phyloP scores from a whole-genome alignment of 2,888 invertebrate genomes.

The Actias luna region DNA sequence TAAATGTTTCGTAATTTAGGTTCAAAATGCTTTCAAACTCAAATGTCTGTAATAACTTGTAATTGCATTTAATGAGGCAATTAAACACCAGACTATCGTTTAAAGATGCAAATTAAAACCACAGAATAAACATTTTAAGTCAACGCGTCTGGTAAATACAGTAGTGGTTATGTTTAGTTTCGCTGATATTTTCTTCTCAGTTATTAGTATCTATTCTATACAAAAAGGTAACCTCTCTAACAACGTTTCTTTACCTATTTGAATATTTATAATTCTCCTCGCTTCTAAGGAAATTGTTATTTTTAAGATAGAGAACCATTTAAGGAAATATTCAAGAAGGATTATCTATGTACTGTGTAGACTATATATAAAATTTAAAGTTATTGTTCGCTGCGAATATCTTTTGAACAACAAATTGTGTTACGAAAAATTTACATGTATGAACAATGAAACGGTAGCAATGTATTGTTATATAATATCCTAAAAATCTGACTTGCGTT shows the following conservation, averaged over 20 bases:
- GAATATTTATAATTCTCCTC: neutral
- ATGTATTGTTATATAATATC: constrained; percentile 1
- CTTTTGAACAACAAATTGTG: neutral
- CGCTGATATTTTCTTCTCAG: neutral
- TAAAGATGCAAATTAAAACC: too few relatives aligned
- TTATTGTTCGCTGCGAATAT: neutral
- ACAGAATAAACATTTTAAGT: too few relatives aligned
- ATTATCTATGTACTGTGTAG: too few relatives aligned
- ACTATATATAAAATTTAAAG: neutral
- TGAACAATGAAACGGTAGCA: constrained; percentile 1
- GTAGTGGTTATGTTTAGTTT: too few relatives aligned
- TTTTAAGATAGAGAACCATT: too few relatives aligned
- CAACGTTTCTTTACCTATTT: neutral
- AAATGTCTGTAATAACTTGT: neutral
- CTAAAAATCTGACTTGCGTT: neutral
- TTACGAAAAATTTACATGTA: neutral
- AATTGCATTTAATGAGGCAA: neutral
- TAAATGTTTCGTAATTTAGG: too few relatives aligned
- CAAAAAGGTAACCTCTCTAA: neutral
- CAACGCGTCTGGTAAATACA: too few relatives aligned
- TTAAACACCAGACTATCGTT: neutral
- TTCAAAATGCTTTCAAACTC: neutral
- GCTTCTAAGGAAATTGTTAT: too few relatives aligned
- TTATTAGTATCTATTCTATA: neutral
- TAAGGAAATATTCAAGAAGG: too few relatives aligned